Evolutionary conservation across 2,888 invertebrate species (phyloP), one percentile per base, ranked within the genome.

Genomic region (Bombyx huttoni): DNA sequence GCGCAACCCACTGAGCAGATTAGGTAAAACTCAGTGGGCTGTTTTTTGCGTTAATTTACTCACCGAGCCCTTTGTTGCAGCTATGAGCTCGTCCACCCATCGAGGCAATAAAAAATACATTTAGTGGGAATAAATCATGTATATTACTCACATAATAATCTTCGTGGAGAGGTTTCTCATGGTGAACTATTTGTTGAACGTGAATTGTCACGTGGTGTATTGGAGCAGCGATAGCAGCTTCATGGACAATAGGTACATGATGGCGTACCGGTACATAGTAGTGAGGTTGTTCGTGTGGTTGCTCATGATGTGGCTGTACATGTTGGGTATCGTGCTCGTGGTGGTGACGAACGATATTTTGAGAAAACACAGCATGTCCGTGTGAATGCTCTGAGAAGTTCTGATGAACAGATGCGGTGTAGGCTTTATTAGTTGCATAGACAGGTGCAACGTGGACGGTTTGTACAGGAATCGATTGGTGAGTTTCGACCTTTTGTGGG

Each of bases 101-200:
- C n/a, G n/a, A n/a, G n/a, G n/a, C n/a, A n/a, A n/a, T n/a, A n/a
- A n/a, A n/a, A 24, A 24, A 3, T 24, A 24, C 24, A 24, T 24
- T 3, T 24, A 3, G 24, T 24, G 24, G 2, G 24, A 24, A 24
- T 24, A 24, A 5, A 24, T 24, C 24, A 24, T 24, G 24, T 5
- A 24, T 24, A 5, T 24, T 24, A 65, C 78, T 70, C 62, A 79
- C 78, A 54, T 78, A 75, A 53, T 77, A 78, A 53, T 78, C 75
- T 34, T 65, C 69, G 49, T 71, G 62, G 49, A 70, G 65, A 34
- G 62, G 60, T 46, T 63, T 62, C 46, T 61, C 56, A 5, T 65
- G 56, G 0, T 68, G 54, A 35, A 61, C 60, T 53, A 13, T 60
- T 55, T 7, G 60, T 13, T 24, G 57, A n/a, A n/a, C n/a, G n/a